phyloP scores from a whole-genome alignment of 2,888 invertebrate species.

The Acrocyrtus sp. region DNA sequence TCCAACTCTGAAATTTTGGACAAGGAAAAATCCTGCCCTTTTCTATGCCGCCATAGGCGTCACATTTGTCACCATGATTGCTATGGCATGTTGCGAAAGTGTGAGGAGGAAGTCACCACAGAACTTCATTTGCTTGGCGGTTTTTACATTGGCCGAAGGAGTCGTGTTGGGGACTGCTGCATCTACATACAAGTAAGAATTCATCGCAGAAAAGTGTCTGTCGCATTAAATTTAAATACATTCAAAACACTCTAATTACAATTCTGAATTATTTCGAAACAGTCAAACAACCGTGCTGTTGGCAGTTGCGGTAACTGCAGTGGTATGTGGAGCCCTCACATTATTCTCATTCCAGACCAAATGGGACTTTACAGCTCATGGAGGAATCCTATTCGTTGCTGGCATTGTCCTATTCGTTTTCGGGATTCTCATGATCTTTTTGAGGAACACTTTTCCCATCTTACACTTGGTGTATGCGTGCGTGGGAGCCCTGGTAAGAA shows the following conservation, averaged over 20 bases:
- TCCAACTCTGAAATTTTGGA: conserved; percentile 42
- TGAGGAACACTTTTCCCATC: conserved; percentile 34
- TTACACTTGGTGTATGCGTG: conserved; percentile 38
- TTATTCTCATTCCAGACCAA: conserved; percentile 95
- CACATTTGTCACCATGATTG: conserved; percentile 57
- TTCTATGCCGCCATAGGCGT: conserved; percentile 45
- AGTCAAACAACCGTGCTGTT: conserved; percentile 62
- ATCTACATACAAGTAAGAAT: conserved; percentile 66
- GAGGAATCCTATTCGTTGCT: conserved; percentile 82
- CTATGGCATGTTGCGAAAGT: conserved; percentile 78
- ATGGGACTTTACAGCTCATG: conserved; percentile 84
- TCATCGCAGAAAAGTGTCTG: too few relatives aligned
- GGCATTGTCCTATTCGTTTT: conserved; percentile 81
- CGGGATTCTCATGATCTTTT: conserved; percentile 77
- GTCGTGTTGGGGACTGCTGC: conserved; percentile 82
- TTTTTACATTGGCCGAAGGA: conserved; percentile 86
- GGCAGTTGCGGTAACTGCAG: conserved; percentile 91
- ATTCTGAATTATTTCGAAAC: too few relatives aligned
- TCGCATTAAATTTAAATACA: too few relatives aligned
- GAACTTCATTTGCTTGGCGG: conserved; percentile 87
- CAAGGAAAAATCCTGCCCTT: conserved; percentile 30
- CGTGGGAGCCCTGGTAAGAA: conserved; percentile 18
- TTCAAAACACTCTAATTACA: too few relatives aligned
- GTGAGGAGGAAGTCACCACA: conserved; percentile 85
- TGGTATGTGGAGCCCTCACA: conserved; percentile 85